These are phyloP conservation scores for Hemichromis elongatus DNA, from an alignment of 2,113 vertebrate species.

Conservation along the genomic window DNA sequence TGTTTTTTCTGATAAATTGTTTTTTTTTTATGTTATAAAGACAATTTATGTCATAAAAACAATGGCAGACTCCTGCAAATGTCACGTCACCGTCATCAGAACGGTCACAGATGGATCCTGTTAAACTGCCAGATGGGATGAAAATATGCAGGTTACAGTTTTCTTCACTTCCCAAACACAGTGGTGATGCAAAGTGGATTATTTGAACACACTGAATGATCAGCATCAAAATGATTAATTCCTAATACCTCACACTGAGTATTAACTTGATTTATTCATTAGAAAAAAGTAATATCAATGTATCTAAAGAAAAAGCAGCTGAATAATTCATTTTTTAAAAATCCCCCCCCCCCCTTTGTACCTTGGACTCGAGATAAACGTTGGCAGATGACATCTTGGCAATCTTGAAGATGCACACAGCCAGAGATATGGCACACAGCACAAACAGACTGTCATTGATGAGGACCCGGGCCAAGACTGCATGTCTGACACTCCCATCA, in stretches of 20 bases:
- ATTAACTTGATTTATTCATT: background rate
- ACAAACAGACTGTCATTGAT: slow-evolving; percentile 93
- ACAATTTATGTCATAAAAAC: background rate
- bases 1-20: background rate
- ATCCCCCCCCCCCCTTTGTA: too few species aligned
- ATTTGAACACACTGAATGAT: background rate
- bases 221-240: background rate
- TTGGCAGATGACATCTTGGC: slow-evolving; percentile 97
- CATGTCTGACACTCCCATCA: slow-evolving; percentile 75
- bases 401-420: slow-evolving; percentile 89
- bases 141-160: background rate
- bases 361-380: slow-evolving; percentile 97
- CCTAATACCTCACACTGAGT: rapidly evolving
- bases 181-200: background rate
- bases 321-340: background rate
- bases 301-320: background rate
- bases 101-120: background rate
- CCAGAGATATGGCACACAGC: slow-evolving; percentile 87
- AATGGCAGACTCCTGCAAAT: background rate
- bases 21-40: background rate
- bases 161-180: background rate
- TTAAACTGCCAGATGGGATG: background rate
- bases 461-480: slow-evolving; percentile 81
- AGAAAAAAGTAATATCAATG: background rate
- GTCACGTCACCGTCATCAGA: background rate